Evolutionary conservation across 2,888 invertebrate species (phyloP), one percentile per base, ranked within the genome.

Genomic region (Fragum whitleyi): DNA sequence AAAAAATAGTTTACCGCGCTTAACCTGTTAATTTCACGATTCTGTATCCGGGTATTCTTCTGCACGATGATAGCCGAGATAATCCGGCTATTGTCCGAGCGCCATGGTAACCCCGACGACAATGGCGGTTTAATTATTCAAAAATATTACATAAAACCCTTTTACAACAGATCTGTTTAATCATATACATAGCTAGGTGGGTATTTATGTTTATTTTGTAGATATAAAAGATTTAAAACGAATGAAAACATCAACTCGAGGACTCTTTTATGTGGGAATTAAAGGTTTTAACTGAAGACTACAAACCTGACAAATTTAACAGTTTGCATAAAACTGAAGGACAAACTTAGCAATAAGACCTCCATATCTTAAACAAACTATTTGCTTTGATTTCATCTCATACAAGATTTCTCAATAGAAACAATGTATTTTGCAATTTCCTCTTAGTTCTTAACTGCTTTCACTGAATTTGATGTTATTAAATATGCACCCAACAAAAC

Each of bases 21-120:
- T 47, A 47, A 47, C 47, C 47, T 47, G 47, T 47, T 47, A 47
- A 47, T 47, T 47, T 47, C 47, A n/a, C 47, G 47, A 47, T 47
- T 47, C 16, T n/a, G 47, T 47, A 16, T 47, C 47, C 47, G 47
- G 47, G 47, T 47, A 47, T 47, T 47, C 47, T 14, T 19, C 39
- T 14, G n/a, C 5, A 47, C 16, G 47, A 14, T 47, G 47, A 47
- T 47, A 47, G 5, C 47, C 47, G 47, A 47, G 14, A 14, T 57
- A 57, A 57, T 57, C 57, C 57, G 57, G 26, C 57, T 57, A 57
- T 57, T 57, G 57, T 57, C 26, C 57, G 57, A 23, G 57, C 57
- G 28, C 28, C 57, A 57, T 57, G 57, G 57, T 28, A 57, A 57
- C 57, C 26, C 57, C 23, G 26, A 16, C 7, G 7, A 57, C 57